Evolutionary conservation across 2,113 vertebrate genomes (phyloP), one percentile per base, ranked within the genome.

Genomic region (Chrysemys picta): DNA sequence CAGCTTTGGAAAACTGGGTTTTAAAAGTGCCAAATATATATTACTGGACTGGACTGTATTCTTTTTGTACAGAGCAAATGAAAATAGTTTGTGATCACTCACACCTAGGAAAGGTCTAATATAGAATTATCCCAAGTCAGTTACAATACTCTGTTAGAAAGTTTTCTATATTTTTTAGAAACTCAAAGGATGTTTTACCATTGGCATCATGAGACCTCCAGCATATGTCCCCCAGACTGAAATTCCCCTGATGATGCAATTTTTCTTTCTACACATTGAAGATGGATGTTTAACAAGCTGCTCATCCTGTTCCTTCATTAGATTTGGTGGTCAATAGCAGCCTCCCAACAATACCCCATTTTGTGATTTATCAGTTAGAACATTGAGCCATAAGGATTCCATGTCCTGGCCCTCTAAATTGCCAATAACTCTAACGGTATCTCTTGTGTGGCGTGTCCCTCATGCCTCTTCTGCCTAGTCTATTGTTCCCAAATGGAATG

Each of bases 391-490:
- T 65, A 83, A 54, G 35, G 31, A 75, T 24, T 89, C 81, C 79
- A 76, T 5, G 22, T 47, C 11, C 21, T 19, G 8, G 5, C 53
- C 38, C 80, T 76, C 25, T 45, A 53, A 78, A 29, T 0, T 83
- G 75, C 0, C 84, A 86, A 0, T 22, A 72, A 38, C 8, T 84
- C 24, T 25, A 86, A n/a, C 0, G 0, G 49, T 17, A 29, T 82
- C 80, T 89, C 59, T 78, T 38, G 14, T 45, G 13, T 6, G 31
- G 42, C 0, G 1, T 47, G 38, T 2, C 3, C 80, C 10, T 47
- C 13, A 82, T 72, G 31, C 21, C 25, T 29, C 35, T 81, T 38
- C n/a, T 42, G 89, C 69, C 76, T 52, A 3, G 35, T 17, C 82
- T 42, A 42, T 75, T 38, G 9, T 75, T 75, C 72, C 38, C 85